Conservation (phyloP, 2,888 invertebrate genomes). For the Lasioglossum malachurum region DNA sequence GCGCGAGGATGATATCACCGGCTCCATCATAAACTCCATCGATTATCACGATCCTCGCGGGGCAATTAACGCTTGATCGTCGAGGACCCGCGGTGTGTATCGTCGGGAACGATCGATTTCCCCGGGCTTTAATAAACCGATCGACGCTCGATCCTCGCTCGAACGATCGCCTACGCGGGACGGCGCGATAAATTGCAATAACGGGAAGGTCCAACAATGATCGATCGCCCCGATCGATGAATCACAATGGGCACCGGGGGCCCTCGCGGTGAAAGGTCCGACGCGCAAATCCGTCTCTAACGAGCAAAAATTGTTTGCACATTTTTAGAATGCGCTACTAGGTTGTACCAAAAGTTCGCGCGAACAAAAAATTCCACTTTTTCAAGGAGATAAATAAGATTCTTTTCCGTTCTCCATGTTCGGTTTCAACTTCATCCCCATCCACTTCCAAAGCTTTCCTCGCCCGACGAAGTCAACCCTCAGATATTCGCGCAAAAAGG, state of each 20-base stretch:
- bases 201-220: conserved; percentile 20
- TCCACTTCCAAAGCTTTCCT: neutral
- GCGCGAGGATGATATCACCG: neutral
- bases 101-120: conserved; percentile 36
- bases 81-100: conserved; percentile 17
- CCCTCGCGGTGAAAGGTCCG: conserved; percentile 21
- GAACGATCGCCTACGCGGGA: conserved; percentile 18
- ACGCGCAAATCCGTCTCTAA: neutral
- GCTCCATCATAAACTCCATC: neutral
- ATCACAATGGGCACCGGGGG: conserved; percentile 11
- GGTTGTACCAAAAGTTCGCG: neutral
- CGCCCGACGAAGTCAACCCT: neutral
- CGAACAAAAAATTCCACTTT: neutral
- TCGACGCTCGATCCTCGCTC: conserved; percentile 20
- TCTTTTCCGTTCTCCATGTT: neutral
- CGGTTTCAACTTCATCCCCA: neutral
- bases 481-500: too few relatives aligned
- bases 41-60: conserved; percentile 3
- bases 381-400: neutral
- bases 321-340: neutral
- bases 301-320: neutral
- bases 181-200: conserved; percentile 21
- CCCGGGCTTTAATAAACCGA: conserved; percentile 40
- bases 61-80: conserved; percentile 23
- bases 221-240: conserved; percentile 30